Percentiles rank a stretch among this genome's conserved stretches.
Evolutionary conservation across 2,888 invertebrate genomes (phyloP).

Genomic region (Hypomecis punctinalis): DNA sequence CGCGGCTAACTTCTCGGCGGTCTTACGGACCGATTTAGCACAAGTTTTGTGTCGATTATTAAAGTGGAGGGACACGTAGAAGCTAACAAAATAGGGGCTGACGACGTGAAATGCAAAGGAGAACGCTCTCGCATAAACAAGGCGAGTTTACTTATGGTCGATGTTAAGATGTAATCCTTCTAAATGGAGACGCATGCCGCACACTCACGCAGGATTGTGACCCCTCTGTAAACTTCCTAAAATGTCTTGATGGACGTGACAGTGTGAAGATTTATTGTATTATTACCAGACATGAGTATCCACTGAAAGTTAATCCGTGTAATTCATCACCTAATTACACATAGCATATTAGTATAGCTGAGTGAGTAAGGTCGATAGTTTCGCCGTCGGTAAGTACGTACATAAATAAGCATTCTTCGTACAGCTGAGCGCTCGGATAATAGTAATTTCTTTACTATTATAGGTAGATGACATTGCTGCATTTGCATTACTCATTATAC

Average conservation of each 20-base stretch:
- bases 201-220: slow-evolving; percentile 55
- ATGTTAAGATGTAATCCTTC: slow-evolving; percentile 48
- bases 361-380: slow-evolving; percentile 16
- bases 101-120: slow-evolving; percentile 83
- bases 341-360: too few species aligned
- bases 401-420: slow-evolving; percentile 31
- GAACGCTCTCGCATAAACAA: slow-evolving; percentile 80
- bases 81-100: slow-evolving; percentile 63
- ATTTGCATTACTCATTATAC: background rate
- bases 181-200: slow-evolving; percentile 63
- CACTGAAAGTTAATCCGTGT: slow-evolving; percentile 20
- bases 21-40: slow-evolving; percentile 63
- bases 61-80: slow-evolving; percentile 61
- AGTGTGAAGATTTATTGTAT: slow-evolving; percentile 44
- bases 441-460: slow-evolving; percentile 8
- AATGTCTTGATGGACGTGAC: slow-evolving; percentile 66
- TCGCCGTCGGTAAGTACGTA: slow-evolving; percentile 20
- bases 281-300: slow-evolving; percentile 10
- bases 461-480: background rate
- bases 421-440: slow-evolving; percentile 34
- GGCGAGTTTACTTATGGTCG: slow-evolving; percentile 69
- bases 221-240: slow-evolving; percentile 61
- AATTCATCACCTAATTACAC: too few species aligned
- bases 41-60: slow-evolving; percentile 62
- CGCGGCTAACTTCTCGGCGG: slow-evolving; percentile 72